Base-by-base conservation (phyloP, 1,140 invertebrate species). In the Zaprionus ornatus region DNA sequence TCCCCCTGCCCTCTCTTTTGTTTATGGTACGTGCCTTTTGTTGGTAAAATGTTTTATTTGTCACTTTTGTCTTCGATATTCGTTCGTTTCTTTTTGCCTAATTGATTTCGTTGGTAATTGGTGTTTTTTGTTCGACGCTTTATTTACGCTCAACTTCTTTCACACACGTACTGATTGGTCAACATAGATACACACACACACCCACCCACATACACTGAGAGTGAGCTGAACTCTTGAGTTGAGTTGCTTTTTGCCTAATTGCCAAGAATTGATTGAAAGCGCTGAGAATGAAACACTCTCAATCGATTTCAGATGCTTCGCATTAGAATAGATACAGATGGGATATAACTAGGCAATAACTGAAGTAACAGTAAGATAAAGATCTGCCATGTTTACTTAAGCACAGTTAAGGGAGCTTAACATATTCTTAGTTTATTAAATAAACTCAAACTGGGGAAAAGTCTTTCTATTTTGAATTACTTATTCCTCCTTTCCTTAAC, bases 71-170 rank as follows among this genome's bases (percentile, higher is more conserved):
- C 56, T 35, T 23, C 55, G 17, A 42, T 35, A 37, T 50, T 66
- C 52, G 50, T 55, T 61, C 40, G 25, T 63, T 63, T 50, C 74
- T 56, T 60, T 69, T 59, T 77, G 52, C 73, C 71, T 77, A 87
- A 82, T 87, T 80, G 74, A 82, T 82, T 74, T 70, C 40, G 10
- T 48, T 76, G n/a, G 55, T 59, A 61, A 52, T 69, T 61, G 50
- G 42, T 55, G 48, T 42, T 50, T 23, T 74, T 52, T 50, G 27
- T 69, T 48, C 27, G 17, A 27, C 35, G 17, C 25, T 64, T 55
- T 69, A 54, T 52, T 65, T 61, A 42, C 59, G 15, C 55, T 63
- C 27, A 32, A 50, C 37, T 50, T 52, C n/a, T 60, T 60, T 19
- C 25, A 48, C 68, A 48, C 68, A 54, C n/a, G 40, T 54, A 19